Evolutionary conservation across 2,113 vertebrate species (phyloP), one percentile per base, ranked within the genome.

Genomic region (Xyliphius kryptos): DNA sequence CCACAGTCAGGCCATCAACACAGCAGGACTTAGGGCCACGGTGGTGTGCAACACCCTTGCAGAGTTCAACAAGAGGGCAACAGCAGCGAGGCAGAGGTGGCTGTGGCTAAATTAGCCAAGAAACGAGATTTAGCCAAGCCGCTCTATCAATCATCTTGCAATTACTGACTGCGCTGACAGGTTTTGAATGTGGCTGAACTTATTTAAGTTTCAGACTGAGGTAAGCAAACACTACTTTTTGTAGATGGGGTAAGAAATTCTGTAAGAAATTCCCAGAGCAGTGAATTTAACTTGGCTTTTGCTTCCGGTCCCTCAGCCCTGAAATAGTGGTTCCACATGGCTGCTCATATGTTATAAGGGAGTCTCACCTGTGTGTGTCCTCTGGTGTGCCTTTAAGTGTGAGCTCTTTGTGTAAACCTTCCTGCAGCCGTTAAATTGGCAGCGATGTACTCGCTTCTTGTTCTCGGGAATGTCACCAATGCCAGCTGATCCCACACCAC

Each of bases 371-470:
- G 96, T 99, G 80, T 98, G 95, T 77, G 95, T 99, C 86, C 96
- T 93, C 89, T 98, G 96, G 82, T 99, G 96, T 77, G 96, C 96
- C 87, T 99, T 99, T 81, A 99, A 85, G 81, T 99, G 96, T 77
- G 96, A 99, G 83, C 96, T 99, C 89, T 99, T 99, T 84, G 96
- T 99, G 85, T 99, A 99, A 78, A 99, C 96, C 86, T 99, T 99
- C 79, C 96, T 88, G 84, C 96, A 99, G 79, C 95, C 96, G 59
- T 98, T 99, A 86, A 99, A 99, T 44, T 97, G 95, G 76, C 96
- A 99, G 54, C 94, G 95, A 76, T 98, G 96, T 76, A 99, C 94
- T 79, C 96, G 91, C 85, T 96, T 97, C 90, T 97, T 98, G 86
- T 96, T 98, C 82, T 97, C 95, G 0, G 92, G 90, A 62, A 91